Base-by-base conservation (phyloP, 2,113 vertebrate genomes). In the Laticauda colubrina region DNA sequence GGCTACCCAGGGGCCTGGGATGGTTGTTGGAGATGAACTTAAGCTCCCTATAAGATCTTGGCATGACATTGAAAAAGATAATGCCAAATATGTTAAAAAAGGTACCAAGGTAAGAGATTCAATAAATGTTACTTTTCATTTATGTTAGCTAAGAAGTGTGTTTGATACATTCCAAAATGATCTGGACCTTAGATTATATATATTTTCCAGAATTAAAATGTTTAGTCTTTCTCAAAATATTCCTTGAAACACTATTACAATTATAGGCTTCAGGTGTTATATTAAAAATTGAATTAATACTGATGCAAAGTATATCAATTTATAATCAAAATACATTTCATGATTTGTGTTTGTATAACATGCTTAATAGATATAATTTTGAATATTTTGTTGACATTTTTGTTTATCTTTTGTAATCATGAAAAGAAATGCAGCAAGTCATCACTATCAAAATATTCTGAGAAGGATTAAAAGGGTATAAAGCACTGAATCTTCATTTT, bases 21-120 rank as follows among this genome's bases (percentile, higher is more conserved):
- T 99, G 99, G 99, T 99, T 94, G 99, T 99, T 26, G 99, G 99
- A 61, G 99, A 99, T 92, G 99, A 99, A 86, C 92, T 99, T 94
- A 99, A 99, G 96, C 98, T 96, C 8, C 99, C 99, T 89, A 99
- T 99, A 96, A 98, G 99, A 93, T 99, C 99, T 5, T 99, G 99
- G 99, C 99, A 99, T 20, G 99, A 99, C 96, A 99, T 99, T 1
- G 99, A 99, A 97, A 99, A 99, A 96, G 99, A 99, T 96, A 99
- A 99, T 95, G 98, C 99, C 93, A 99, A 99, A 97, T 99, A 98
- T 91, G 98, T 99, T 96, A 99, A 99, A 97, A 99, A 99, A 90
- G 98, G 98, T 93, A 99, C 98, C n/a, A 99, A 99, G 98, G 99
- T 99, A 97, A 98, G 96, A 96, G 9, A 85, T 39, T 69, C 8